Evolutionary conservation across 2,888 invertebrate species (phyloP), one percentile per base, ranked within the genome.

Genomic region (Aporophyla nigra): DNA sequence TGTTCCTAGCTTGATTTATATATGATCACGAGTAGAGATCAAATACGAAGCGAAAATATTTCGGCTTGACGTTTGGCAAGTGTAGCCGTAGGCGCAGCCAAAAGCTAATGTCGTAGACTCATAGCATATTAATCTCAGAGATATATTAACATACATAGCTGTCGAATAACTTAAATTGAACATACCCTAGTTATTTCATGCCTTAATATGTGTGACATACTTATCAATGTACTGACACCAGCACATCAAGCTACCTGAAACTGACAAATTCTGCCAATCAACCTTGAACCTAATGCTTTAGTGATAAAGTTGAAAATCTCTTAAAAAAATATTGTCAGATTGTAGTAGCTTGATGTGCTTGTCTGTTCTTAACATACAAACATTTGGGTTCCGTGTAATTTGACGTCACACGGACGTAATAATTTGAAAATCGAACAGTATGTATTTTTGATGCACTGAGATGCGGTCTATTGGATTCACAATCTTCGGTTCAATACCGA

Each of bases 141-240:
- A 82, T 12, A 43, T 69, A 81, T 72, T 54, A 67, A 66, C 54
- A 61, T 66, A 73, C 40, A 74, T n/a, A n/a, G 54, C 74, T 74
- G 70, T 80, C 81, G 62, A 62, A 80, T 84, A 84, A 62, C 58
- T 80, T 80, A 2, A 56, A 81, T 81, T 61, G 7, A 21, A 84
- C 82, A 69, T 49, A 71, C 49, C 53, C 4, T 27, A 56, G 70
- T 68, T 68, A 84, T 59, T 43, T n/a, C 51, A 51, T 54, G 81
- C 58, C 58, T 16, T 58, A 79, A 79, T 77, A 49, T 51, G 19
- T 79, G 67, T 68, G 63, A 58, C 19, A 16, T 61, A 49, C 6
- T 24, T 61, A 14, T 16, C 24, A 24, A 68, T 1, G 24, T 61
- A 43, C 24, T 5, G 33, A 33, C 33, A 3, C 33, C 33, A 33